Evolutionary conservation across 37 sponge, comb jelly and placozoan species (phyloP), one percentile per base, ranked within the genome.

Genomic region (Oscarella lobularis): DNA sequence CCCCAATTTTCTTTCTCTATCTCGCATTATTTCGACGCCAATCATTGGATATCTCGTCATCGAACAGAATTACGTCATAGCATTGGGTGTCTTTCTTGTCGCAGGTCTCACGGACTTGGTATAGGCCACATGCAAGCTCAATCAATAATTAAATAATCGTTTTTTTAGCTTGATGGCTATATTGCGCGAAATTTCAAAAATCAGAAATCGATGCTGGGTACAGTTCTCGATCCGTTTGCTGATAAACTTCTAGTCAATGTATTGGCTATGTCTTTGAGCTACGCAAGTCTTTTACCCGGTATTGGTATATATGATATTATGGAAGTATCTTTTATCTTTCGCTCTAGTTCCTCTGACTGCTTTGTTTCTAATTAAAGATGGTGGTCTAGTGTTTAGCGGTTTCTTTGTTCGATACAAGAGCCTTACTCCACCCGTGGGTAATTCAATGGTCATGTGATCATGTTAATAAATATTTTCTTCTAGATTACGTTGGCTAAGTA

Each of bases 351-450:
- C 54, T 2, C 81, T 94, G 29, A 78, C 86, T 4, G 75, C 55
- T 20, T 67, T 94, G 0, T 76, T 90, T 27, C 76, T 94, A 9
- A 74, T 70, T 2, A 29, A 88, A 74, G 95, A 94, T 78, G 76
- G 30, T n/a, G 33, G 86, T 37, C 77, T 94, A 5, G 70, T 94
- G 1, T 36, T 37, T 9, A 76, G 40, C 3, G 76, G 73, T 9
- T 86, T 90, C 82, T 94, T 89, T 41, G 75, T 90, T 1, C 85
- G 95, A 31, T 94, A 87, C 67, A 82, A 40, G 35, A 90, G 90
- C 33, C 86, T 94, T 2, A 88, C 95, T 37, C 83, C 85, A 5
- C 95, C 95, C 29, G 92, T 94, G 38, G 83, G 90, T 76, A 29
- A 6, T 73, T 67, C 74, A 41, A 20, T 14, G 5, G n/a, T 3